These are phyloP conservation scores for Aulostomus chinensis DNA, from an alignment of 2,797 vertebrate species.

Conservation along the genomic window DNA sequence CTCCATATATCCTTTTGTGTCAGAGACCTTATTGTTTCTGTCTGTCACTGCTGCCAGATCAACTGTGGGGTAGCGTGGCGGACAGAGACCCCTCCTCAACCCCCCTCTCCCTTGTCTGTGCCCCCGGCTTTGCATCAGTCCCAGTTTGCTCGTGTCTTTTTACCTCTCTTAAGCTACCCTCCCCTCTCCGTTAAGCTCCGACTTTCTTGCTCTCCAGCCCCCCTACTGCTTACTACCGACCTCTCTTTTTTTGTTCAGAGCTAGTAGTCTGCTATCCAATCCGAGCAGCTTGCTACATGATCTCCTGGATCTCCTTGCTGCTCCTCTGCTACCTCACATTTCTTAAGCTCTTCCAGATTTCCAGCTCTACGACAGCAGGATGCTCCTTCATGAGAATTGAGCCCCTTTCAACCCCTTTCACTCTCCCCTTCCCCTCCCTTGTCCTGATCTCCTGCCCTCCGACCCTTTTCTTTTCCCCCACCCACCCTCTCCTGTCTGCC, in stretches of 20 bases:
- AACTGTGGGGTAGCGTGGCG: conserved; percentile 68
- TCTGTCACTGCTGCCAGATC: conserved; percentile 66
- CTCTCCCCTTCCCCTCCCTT: conserved; percentile 71
- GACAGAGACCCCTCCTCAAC: conserved; percentile 59
- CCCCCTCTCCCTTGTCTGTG: conserved; percentile 60
- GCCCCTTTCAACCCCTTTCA: conserved; percentile 46
- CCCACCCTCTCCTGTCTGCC: conserved; percentile 60
- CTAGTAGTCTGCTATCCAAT: conserved; percentile 77
- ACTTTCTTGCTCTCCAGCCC: conserved; percentile 55
- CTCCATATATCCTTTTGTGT: conserved; percentile 71
- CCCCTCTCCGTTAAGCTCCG: conserved; percentile 61
- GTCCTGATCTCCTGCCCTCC: conserved; percentile 71
- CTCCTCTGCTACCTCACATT: conserved; percentile 42
- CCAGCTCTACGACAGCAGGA: conserved; percentile 53
- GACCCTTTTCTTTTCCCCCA: conserved; percentile 57
- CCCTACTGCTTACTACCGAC: conserved; percentile 67
- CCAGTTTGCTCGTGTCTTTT: conserved; percentile 66
- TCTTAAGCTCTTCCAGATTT: conserved; percentile 51
- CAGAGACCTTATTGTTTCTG: conserved; percentile 62
- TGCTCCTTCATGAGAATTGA: conserved; percentile 77
- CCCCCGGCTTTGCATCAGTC: conserved; percentile 60
- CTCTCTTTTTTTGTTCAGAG: conserved; percentile 72
- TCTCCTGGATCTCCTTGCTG: conserved; percentile 74
- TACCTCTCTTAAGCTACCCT: conserved; percentile 65
- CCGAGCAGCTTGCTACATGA: conserved; percentile 83